Evolutionary conservation across 1,140 invertebrate species (phyloP).

Genomic region (Nephila pilipes): DNA sequence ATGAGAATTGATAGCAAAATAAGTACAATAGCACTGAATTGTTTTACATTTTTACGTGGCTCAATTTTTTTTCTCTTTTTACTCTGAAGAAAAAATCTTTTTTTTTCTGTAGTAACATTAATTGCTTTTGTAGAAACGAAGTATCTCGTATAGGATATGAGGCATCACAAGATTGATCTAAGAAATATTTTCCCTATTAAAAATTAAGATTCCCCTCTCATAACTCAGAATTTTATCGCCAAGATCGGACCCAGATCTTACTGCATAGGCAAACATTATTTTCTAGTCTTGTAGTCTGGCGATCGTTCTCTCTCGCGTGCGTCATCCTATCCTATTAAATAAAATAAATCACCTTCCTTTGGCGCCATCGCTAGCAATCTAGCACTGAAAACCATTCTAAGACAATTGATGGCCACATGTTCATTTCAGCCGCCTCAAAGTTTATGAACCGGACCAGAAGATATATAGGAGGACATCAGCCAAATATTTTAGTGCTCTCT

Average conservation of each 20-base stretch:
- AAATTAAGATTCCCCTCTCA: not conserved
- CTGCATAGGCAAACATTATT: constrained; percentile 25
- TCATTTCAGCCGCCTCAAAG: constrained; percentile 65
- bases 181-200: not conserved
- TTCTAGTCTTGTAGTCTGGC: not conserved
- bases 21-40: too few relatives aligned
- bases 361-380: constrained; percentile 17
- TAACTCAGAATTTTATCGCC: not conserved
- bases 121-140: not conserved
- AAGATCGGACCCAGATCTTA: not conserved
- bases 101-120: too few relatives aligned
- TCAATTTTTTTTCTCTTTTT: too few relatives aligned
- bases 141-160: not conserved
- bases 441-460: constrained; percentile 71
- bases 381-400: constrained; percentile 69
- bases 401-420: constrained; percentile 75
- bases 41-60: too few relatives aligned
- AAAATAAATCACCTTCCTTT: constrained; percentile 68
- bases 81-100: too few relatives aligned
- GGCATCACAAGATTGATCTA: not conserved
- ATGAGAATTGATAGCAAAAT: too few relatives aligned
- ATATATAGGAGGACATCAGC: constrained; percentile 72
- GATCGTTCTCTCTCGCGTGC: not conserved
- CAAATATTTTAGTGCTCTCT: constrained; percentile 74
- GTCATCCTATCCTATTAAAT: constrained; percentile 54